Evolutionary conservation across 2,888 invertebrate genomes (phyloP), one percentile per base, ranked within the genome.

Genomic region (Malthinus seriepunctatus): DNA sequence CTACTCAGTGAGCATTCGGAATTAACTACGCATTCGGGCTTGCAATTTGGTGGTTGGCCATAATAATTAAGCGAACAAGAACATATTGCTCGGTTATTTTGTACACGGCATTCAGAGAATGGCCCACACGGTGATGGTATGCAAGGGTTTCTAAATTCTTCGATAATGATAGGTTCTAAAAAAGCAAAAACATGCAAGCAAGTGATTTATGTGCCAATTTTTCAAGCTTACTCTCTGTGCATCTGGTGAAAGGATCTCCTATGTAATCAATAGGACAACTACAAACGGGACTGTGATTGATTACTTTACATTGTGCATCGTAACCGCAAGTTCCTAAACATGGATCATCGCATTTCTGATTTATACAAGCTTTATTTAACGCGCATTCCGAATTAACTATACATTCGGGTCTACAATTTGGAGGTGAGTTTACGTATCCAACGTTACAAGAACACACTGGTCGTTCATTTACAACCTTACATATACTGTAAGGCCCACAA

Each of bases 271-370:
- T 79, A 34, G 85, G 81, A 72, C 91, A 92, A 74, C 87, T 87
- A 78, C 91, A 91, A 69, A 90, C 86, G 3, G 90, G 91, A 73
- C 88, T 90, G 74, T 93, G 92, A 72, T 89, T 88, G 46, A 89
- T 85, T 49, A 90, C 90, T 80, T 87, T 87, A 73, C 93, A 93
- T 69, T 86, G 81, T 35, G 92, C 90, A 72, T 90, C 88, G 52
- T 84, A 80, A 50, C 92, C 91, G 71, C 91, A 92, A 56, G 87
- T 87, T 65, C 88, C 89, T 48, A 85, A 83, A 76, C 91, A 91
- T 32, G 91, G 91, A 77, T 91, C 88, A 58, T 82, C 81, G 75
- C 91, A 93, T 79, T 88, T 89, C 74, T 88, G 88, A 75, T 87
- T 88, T 65, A 89, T 84, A 74, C 93, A 93, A 46, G 92, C 88